Evolutionary conservation across 2,113 vertebrate species (phyloP).

Genomic region (Calonectris borealis): DNA sequence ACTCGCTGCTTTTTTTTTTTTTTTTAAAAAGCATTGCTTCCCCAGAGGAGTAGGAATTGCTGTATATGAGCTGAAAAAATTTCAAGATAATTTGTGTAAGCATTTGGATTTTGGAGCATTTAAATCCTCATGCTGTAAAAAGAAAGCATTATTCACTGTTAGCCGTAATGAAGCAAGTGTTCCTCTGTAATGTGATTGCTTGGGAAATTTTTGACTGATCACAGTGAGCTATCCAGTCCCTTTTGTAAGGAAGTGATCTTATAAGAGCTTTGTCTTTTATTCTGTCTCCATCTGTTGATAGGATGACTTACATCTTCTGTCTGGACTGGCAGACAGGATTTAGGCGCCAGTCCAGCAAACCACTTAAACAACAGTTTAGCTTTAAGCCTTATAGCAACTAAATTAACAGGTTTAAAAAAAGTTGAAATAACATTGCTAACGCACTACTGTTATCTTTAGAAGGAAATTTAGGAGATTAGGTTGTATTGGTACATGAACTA

Average conservation of each 20-base stretch:
- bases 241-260: not conserved
- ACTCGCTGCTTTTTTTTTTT: not conserved
- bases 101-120: not conserved
- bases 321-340: slow-evolving; percentile 49
- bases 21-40: not conserved
- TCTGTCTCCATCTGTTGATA: slow-evolving; percentile 51
- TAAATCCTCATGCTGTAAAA: not conserved
- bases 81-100: not conserved
- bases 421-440: not conserved
- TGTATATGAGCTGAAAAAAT: not conserved
- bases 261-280: slow-evolving; percentile 32
- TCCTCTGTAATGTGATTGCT: slow-evolving; percentile 18
- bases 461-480: not conserved
- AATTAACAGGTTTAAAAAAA: slow-evolving; percentile 2
- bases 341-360: slow-evolving; percentile 36
- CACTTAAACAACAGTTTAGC: slow-evolving; percentile 11
- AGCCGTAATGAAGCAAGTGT: not conserved
- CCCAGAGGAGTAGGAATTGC: not conserved
- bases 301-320: slow-evolving; percentile 36
- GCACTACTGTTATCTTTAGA: not conserved
- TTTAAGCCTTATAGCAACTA: slow-evolving; percentile 13
- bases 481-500: not conserved
- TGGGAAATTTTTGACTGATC: slow-evolving; percentile 35
- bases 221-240: not conserved
- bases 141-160: not conserved